Evolutionary conservation across 2,797 vertebrate species (phyloP).

Genomic region (Labroides dimidiatus): DNA sequence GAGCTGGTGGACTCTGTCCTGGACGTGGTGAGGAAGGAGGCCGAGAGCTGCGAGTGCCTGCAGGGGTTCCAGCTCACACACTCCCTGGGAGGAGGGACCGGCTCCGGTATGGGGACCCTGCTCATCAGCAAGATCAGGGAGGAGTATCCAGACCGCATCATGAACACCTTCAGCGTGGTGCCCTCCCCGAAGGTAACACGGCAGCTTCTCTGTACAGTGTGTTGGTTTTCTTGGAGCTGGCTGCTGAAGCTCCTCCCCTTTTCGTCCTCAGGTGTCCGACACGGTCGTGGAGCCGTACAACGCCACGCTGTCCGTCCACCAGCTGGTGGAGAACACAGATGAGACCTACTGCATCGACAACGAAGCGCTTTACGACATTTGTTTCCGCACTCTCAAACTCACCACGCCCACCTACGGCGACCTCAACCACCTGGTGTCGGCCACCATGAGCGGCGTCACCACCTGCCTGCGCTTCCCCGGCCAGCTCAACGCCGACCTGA

Average conservation of each 20-base stretch:
- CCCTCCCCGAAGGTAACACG: slow-evolving; percentile 83
- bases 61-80: slow-evolving; percentile 85
- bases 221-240: too few relatives aligned
- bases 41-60: slow-evolving; percentile 81
- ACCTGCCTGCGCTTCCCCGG: slow-evolving; percentile 90
- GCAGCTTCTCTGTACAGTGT: background rate
- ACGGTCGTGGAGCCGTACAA: slow-evolving; percentile 95
- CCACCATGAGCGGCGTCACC: slow-evolving; percentile 91
- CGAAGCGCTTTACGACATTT: slow-evolving; percentile 92
- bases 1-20: slow-evolving; percentile 82
- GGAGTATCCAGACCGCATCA: slow-evolving; percentile 92
- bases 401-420: slow-evolving; percentile 89
- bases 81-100: slow-evolving; percentile 88
- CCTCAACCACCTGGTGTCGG: slow-evolving; percentile 89
- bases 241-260: slow-evolving; percentile 29
- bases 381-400: slow-evolving; percentile 90
- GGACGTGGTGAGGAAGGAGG: slow-evolving; percentile 83
- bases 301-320: slow-evolving; percentile 92
- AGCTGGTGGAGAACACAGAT: slow-evolving; percentile 94
- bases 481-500: slow-evolving; percentile 88
- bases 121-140: slow-evolving; percentile 92
- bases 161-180: slow-evolving; percentile 92
- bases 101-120: slow-evolving; percentile 91
- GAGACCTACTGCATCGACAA: slow-evolving; percentile 96
- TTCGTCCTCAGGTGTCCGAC: slow-evolving; percentile 81